Evolutionary conservation across 2,888 invertebrate species (phyloP), one percentile per base, ranked within the genome.

Genomic region (Ennomos fuscantarius): DNA sequence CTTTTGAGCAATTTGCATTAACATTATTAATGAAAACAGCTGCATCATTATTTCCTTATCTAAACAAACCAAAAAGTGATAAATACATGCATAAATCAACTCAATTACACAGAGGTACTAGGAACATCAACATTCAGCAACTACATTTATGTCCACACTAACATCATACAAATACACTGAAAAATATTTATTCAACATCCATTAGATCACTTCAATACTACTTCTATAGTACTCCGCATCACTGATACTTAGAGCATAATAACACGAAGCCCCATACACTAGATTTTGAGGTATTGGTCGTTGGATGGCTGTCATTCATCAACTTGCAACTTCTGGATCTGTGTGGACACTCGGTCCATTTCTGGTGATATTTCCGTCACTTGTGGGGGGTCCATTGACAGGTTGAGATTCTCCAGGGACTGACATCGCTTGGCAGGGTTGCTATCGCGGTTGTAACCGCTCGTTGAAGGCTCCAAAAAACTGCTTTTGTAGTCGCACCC

Each of bases 261-360:
- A 66, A 73, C 48, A 64, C 60, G 55, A 64, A 65, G 63, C 59
- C 73, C 62, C 66, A 58, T 65, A 75, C 76, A 77, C 72, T 72
- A 72, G 34, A 44, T 42, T 49, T 55, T 13, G 62, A 70, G 69
- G 62, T 65, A 45, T 59, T 60, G 65, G 59, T 47, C 42, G 37
- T 60, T 62, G 55, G 62, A 65, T 68, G 56, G 64, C 58, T 65
- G 88, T 92, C 92, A 93, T 87, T 94, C 94, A 66, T 90, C 93
- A 55, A 94, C 94, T 79, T 93, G 94, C 53, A 94, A 78, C 74
- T 94, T 94, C 78, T 94, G 93, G 74, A 94, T 94, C 68, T 92
- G 92, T 62, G 93, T 93, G 9, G 94, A 94, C 43, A 94, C 93
- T 71, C 93, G 91, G 66, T 94, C 94, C 84, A 94, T 87, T 68